Base-by-base conservation (phyloP, 2,113 vertebrate genomes). In the Halichoerus grypus region DNA sequence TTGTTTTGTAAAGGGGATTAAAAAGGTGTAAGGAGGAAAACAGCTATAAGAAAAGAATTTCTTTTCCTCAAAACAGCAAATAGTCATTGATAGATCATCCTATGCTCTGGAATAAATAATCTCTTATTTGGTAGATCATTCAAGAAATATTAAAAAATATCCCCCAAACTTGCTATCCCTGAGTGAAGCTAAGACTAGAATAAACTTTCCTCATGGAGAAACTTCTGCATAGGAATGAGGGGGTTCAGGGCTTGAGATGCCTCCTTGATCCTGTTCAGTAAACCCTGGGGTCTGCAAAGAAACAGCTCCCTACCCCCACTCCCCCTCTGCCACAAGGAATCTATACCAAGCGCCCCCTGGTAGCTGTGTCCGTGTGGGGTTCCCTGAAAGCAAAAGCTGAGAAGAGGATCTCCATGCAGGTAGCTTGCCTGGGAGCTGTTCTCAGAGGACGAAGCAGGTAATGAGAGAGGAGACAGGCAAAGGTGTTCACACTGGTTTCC, bases 1-100 rank as follows among this genome's bases (percentile, higher is more conserved):
- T 77, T 77, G 91, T 85, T 95, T 81, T 94, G 55, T 7, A 53
- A 89, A 46, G 59, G 46, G 4, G 57, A n/a, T 88, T 93, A 76
- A 22, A 53, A 93, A 80, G 15, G 18, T 63, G 1, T 79, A 7
- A 81, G 10, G 55, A 83, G n/a, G 31, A 71, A 86, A 67, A 76
- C 10, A 71, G 36, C 65, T 71, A 3, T 36, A 84, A 91, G 31
- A 24, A 33, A 74, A 55, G 36, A n/a, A 53, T 61, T 72, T 96
- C n/a, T 85, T 55, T 42, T 36, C 69, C 24, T 79, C 65, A 81
- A 74, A 31, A 65, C 28, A 83, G 55, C 55, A 77, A 69, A 69
- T 15, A 55, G 81, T 72, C 28, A 49, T 36, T 22, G 36, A 93
- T 42, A 77, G 86, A 55, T 31, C 65, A 76, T 57, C 63, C 13